Evolutionary conservation across 2,888 invertebrate species (phyloP).

Genomic region (Callosobruchus maculatus): DNA sequence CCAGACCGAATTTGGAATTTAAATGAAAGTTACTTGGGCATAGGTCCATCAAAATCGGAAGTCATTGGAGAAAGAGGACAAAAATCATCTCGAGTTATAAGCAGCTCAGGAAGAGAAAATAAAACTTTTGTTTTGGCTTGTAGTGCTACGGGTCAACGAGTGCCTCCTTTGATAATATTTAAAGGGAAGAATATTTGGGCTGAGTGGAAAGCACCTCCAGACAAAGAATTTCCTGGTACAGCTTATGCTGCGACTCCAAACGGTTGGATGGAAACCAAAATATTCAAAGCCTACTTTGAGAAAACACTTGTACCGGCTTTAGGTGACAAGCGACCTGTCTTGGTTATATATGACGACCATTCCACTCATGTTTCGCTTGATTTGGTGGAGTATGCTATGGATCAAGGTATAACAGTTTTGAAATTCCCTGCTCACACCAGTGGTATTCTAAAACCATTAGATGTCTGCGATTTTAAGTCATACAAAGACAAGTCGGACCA

Average conservation of each 20-base stretch:
- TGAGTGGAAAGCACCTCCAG: slow-evolving; percentile 1
- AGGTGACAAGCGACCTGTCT: slow-evolving; percentile 31
- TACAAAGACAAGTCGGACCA: slow-evolving; percentile 7
- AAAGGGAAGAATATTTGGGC: slow-evolving; percentile 10
- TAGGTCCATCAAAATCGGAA: slow-evolving; percentile 16
- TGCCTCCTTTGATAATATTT: slow-evolving; percentile 8
- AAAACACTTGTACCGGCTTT: no score
- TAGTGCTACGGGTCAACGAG: slow-evolving; percentile 4
- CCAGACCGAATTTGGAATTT: slow-evolving; percentile 14
- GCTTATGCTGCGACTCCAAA: slow-evolving; percentile 10
- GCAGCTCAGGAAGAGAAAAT: slow-evolving; percentile 9
- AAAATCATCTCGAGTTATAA: slow-evolving; percentile 9
- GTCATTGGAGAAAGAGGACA: slow-evolving; percentile 13
- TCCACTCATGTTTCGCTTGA: slow-evolving; percentile 26
- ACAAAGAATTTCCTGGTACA: slow-evolving; percentile 4
- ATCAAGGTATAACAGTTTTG: slow-evolving; percentile 12
- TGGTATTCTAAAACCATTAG: slow-evolving; percentile 31
- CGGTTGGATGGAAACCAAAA: slow-evolving; percentile 33
- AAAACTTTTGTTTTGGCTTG: slow-evolving; percentile 5
- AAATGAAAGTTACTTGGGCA: slow-evolving; percentile 18
- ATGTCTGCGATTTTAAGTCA: slow-evolving; percentile 16
- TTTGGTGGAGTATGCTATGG: slow-evolving; percentile 5
- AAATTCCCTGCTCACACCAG: slow-evolving; percentile 36
- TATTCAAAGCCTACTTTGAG: slow-evolving; percentile 35
- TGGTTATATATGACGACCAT: slow-evolving; percentile 39